Base-by-base conservation (phyloP, 2,113 vertebrate genomes). In the Sebastes schlegelii region DNA sequence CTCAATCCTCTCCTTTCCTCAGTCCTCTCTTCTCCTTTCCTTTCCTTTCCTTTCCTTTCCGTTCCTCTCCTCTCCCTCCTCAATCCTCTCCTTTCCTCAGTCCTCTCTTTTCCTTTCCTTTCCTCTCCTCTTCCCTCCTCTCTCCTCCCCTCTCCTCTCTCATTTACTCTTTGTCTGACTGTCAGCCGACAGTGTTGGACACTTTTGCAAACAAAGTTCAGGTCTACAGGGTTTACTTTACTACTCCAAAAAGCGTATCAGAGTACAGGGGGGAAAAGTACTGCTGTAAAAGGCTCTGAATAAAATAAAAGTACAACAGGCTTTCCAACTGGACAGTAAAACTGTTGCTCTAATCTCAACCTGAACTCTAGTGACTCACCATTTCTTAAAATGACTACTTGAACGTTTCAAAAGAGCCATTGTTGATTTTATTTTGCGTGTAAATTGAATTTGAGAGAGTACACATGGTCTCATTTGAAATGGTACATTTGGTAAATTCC, bases 401-500 rank as follows among this genome's bases (percentile, higher is more conserved):
- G 54, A 82, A 65, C 42, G 52, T 75, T 75, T 63, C 12, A 64
- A 81, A 82, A 34, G 23, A 65, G 34, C 21, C 57, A 26, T 64
- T 77, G 67, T 76, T 83, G 45, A 61, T 81, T 84, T 74, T 66
- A 48, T 71, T 78, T 67, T 66, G 26, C 58, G 7, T 63, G 42
- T 79, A 73, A 80, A 87, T 78, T 77, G 40, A 86, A 83, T 79
- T 66, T 77, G 16, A 80, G 42, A 7, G 57, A 63, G 57, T 51
- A 19, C 74, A 77, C 52, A 46, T 67, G 49, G 66, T 86, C 77
- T 84, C 57, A 70, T 83, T 91, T 72, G 40, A 77, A 80, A 77
- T 74, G 70, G 64, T 83, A 77, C 78, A 72, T 88, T 88, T 80
- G 68, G 69, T 72, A 72, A 79, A 82, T 79, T 82, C 71, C 77